Evolutionary conservation across 2,113 vertebrate species (phyloP).

Genomic region (Cervus canadensis): DNA sequence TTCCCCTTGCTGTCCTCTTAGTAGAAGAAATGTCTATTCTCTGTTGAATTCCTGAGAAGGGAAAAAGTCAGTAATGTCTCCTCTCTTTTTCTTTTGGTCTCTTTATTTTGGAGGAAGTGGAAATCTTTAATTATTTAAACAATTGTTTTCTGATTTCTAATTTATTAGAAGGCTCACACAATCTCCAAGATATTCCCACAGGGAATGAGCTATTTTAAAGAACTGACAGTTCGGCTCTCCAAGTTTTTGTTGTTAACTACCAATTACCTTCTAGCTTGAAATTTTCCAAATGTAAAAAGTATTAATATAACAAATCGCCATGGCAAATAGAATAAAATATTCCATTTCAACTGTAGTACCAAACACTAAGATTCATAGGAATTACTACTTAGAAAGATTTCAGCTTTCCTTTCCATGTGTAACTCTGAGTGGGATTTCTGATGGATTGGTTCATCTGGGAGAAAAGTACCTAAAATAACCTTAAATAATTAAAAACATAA

Average conservation of each 20-base stretch:
- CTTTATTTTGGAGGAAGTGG: not conserved
- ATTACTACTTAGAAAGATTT: not conserved
- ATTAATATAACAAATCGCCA: not conserved
- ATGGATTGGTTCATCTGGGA: constrained; percentile 12
- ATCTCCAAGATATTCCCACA: not conserved
- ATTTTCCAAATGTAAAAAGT: not conserved
- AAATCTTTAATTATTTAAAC: not conserved
- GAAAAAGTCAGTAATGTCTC: not conserved
- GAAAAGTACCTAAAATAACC: constrained; percentile 37
- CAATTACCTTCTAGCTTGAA: not conserved
- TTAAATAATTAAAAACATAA: constrained; percentile 53
- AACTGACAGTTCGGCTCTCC: not conserved
- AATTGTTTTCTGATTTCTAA: not conserved
- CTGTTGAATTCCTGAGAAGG: not conserved
- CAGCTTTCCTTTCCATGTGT: not conserved
- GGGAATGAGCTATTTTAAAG: not conserved
- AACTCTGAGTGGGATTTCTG: not conserved
- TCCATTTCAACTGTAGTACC: not conserved
- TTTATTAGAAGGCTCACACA: not conserved
- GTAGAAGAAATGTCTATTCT: not conserved
- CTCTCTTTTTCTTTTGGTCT: not conserved
- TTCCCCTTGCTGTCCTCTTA: not conserved
- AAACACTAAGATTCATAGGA: not conserved
- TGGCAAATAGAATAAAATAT: not conserved
- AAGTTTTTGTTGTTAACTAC: not conserved